Percentiles rank a stretch among this genome's conserved stretches.
Conservation (phyloP, 2,888 invertebrate genomes). For the Ichneumoninae sp. region DNA sequence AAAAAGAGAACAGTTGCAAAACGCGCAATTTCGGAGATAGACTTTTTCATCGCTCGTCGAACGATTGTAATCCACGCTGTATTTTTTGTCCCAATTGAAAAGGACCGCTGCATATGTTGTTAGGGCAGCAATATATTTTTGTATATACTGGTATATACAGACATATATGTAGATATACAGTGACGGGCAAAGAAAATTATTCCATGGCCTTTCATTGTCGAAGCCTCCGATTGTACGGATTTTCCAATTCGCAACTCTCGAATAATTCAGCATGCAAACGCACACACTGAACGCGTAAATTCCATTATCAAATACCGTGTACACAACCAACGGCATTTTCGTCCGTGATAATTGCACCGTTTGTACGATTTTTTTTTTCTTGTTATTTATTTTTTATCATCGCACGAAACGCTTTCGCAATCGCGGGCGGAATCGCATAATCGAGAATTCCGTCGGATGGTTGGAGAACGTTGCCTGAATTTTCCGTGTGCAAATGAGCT, state of each 20-base stretch:
- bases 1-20: background rate
- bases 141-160: background rate
- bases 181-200: background rate
- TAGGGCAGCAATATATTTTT: background rate
- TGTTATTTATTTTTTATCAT: background rate
- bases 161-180: background rate
- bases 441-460: background rate
- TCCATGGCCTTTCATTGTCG: background rate
- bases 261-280: background rate
- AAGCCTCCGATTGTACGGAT: background rate
- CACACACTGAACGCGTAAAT: background rate
- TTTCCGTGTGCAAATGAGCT: background rate
- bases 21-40: background rate
- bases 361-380: constrained; percentile 11
- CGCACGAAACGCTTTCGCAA: constrained; percentile 24
- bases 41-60: background rate
- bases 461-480: background rate
- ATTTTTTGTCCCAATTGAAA: background rate
- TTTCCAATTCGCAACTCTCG: constrained; percentile 15
- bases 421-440: background rate
- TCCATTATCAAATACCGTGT: constrained; percentile 21
- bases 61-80: background rate
- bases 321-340: constrained; percentile 24
- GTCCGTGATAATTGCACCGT: constrained; percentile 28
- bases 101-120: background rate